Evolutionary conservation across 1,140 invertebrate species (phyloP), one percentile per base, ranked within the genome.

Genomic region (Lepidotrigona ventralis): DNA sequence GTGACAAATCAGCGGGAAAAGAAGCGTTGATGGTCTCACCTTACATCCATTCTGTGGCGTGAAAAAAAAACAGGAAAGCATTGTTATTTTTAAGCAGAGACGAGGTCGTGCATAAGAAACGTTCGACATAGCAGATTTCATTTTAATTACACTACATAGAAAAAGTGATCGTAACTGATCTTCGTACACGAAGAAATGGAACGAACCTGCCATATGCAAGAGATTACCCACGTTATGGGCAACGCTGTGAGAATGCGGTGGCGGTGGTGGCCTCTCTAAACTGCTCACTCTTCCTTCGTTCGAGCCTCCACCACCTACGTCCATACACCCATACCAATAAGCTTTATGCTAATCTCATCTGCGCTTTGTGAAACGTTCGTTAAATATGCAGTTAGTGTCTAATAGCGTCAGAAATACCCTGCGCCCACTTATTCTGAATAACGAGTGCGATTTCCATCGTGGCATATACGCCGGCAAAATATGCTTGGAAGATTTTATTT

Each of bases 131-230:
- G 66, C 72, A 81, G 21, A 33, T 74, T 70, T 46, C 26, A 46
- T 9, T 78, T 75, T 51, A 64, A 69, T 78, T 69, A 81, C 58
- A n/a, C 68, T 84, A 83, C 64, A 85, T 85, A 71, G 26, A 71
- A 26, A 58, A 77, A 68, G 46, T 66, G 53, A 77, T 86, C 54
- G 70, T 63, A 46, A 86, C 23, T 54, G 23, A 85, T 88, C 26
- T 17, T 56, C 77, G 58, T 86, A 86, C 54, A 85, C 70, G 76
- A 78, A 79, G 39, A 77, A n/a, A 53, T 56, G 81, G 39, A 87
- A 94, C 94, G 91, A 93, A 96, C 96, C 96, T 96, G 97, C 97
- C 96, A 97, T 97, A 92, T 98, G 97, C 94, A 98, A 96, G 90
- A 98, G 95, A 93, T 97, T 97, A 86, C 96, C 96, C 85, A 98